Base-by-base conservation (phyloP, 1,140 invertebrate species). In the Drosophila neocordata region DNA sequence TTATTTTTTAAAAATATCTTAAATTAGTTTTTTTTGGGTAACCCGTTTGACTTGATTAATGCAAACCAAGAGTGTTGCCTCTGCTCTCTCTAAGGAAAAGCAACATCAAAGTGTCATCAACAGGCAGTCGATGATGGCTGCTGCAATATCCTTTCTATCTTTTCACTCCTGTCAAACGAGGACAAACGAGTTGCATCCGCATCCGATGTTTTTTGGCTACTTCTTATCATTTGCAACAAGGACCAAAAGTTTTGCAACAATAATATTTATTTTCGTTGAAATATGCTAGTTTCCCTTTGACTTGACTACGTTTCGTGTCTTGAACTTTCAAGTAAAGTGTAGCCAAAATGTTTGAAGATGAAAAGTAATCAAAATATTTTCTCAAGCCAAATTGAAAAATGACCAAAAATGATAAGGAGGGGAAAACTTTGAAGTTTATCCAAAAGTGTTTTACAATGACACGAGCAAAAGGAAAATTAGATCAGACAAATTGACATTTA, bases 321-420 rank as follows among this genome's bases (percentile, higher is more conserved):
- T 75, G 41, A 48, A 48, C 53, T 56, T 56, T 11, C 34, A 1
- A 1, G 69, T 70, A 60, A 82, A 84, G 77, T 79, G 79, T 75
- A 69, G 79, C 74, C 74, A 78, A 55, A 55, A 62, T 81, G 76
- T 76, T 48, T 48, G 41, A 48, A 48, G 41, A 48, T 71, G 52
- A 72, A 81, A 85, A 85, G 82, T 87, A 87, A 87, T 87, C 83
- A 79, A 72, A 88, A 87, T 87, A 88, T 87, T 87, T 87, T 83
- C 72, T 69, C 83, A 87, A 84, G 83, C 77, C 69, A 77, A 69
- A 67, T 53, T 72, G 82, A 48, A 48, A 48, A 48, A 48, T 48
- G 18, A 20, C 41, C 53, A 66, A 55, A 41, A 27, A 6, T 31
- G 6, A 7, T 6, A 31, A 4, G 27, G 6, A 31, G 27, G 9